These are phyloP conservation scores for Leptothorax acervorum DNA, from an alignment of 2,888 invertebrate genomes.

Conservation along the genomic window DNA sequence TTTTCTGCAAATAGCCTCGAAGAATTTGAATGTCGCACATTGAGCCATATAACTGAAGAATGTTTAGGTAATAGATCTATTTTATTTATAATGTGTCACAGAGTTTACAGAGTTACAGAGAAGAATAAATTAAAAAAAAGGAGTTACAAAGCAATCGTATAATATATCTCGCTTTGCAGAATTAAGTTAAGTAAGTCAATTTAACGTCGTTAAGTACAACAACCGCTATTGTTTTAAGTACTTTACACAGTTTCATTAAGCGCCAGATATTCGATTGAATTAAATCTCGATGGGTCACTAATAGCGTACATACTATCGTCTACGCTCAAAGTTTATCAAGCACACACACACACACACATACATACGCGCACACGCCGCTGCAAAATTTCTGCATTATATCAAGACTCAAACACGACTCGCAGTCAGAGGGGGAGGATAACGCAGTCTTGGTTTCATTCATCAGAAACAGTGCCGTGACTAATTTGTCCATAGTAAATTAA, in stretches of 20 bases:
- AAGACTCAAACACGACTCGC: neutral
- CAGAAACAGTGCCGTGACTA: neutral
- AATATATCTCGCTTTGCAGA: constrained; percentile 7
- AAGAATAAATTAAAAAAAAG: constrained; percentile 63
- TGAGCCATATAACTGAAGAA: neutral
- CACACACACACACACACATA: neutral
- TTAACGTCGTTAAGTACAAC: constrained; percentile 27
- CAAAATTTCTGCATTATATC: constrained; percentile 7
- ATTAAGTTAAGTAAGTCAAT: neutral
- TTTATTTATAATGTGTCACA: constrained; percentile 43
- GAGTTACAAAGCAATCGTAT: constrained; percentile 24
- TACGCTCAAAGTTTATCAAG: constrained; percentile 5
- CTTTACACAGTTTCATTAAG: constrained; percentile 9
- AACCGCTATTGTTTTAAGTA: constrained; percentile 26
- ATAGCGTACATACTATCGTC: neutral
- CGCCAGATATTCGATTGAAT: neutral
- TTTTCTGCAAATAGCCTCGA: constrained; percentile 5
- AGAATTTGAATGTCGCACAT: neutral
- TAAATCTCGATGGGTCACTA: constrained; percentile 1
- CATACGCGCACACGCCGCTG: neutral
- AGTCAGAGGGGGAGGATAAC: neutral
- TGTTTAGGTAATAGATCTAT: constrained; percentile 31
- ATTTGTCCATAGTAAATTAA: neutral
- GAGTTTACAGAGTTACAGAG: constrained; percentile 18
- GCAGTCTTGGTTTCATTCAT: neutral